Conservation (phyloP, 92 coral and sea anemone species). For the Epizoanthus rinbou region DNA sequence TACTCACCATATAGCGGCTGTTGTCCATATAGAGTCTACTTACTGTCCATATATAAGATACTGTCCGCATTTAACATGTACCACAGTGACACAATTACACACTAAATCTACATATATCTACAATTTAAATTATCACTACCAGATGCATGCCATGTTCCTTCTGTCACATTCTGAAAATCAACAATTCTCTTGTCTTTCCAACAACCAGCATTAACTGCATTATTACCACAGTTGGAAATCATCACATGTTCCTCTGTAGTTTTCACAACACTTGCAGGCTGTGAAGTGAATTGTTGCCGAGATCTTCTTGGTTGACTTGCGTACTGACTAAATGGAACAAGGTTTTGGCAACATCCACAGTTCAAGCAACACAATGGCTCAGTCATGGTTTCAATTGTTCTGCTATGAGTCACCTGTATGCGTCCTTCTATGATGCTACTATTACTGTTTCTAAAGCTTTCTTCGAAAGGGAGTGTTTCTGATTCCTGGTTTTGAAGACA, state of each 20-base stretch:
- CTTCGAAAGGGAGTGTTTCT: neutral
- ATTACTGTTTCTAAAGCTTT: neutral
- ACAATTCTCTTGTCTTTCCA: neutral
- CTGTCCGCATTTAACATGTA: no score
- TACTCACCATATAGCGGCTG: no score
- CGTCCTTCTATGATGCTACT: neutral
- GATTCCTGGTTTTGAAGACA: neutral
- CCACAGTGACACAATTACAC: slow-evolving; percentile 5
- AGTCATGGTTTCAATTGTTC: neutral
- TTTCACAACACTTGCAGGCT: neutral
- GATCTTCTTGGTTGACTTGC: neutral
- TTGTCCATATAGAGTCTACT: no score
- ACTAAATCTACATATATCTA: neutral
- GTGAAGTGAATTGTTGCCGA: neutral
- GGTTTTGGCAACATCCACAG: neutral
- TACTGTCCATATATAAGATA: no score
- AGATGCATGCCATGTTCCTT: neutral
- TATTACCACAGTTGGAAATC: neutral
- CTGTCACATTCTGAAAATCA: neutral
- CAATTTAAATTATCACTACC: neutral
- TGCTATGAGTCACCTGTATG: neutral
- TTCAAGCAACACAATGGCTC: neutral
- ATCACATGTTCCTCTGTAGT: neutral
- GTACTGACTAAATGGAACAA: neutral
- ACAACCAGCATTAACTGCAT: neutral